Evolutionary conservation across 1,140 invertebrate genomes (phyloP).

Genomic region (Zophobas atratus): DNA sequence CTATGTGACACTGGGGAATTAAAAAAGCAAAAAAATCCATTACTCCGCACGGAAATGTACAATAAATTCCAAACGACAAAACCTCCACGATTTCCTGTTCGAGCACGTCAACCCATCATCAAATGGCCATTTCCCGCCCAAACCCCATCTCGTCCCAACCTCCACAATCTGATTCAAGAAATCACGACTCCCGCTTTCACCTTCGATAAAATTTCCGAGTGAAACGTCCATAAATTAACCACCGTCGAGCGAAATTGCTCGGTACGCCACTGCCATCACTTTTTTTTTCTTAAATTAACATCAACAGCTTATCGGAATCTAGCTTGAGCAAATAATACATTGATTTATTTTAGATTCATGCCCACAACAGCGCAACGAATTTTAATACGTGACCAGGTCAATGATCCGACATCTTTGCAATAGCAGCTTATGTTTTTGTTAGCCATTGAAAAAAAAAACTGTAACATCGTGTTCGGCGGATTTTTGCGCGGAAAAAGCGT

Average conservation of each 20-base stretch:
- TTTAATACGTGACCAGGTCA: constrained; percentile 43
- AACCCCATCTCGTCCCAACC: neutral
- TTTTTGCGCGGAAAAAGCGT: neutral
- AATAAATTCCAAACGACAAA: too few species aligned
- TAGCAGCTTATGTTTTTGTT: constrained; percentile 4
- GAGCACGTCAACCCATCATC: too few species aligned
- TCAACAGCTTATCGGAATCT: constrained; percentile 2
- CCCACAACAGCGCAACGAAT: constrained; percentile 36
- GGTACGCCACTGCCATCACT: neutral
- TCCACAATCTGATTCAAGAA: neutral
- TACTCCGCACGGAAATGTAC: too few species aligned
- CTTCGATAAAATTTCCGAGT: neutral
- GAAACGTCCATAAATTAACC: neutral
- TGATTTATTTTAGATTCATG: constrained; percentile 44
- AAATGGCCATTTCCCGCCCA: too few species aligned
- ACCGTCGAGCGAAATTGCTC: neutral
- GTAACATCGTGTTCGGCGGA: neutral
- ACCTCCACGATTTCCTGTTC: too few species aligned
- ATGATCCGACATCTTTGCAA: constrained; percentile 14
- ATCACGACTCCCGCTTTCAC: neutral
- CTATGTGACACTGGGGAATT: too few species aligned
- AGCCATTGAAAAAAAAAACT: neutral
- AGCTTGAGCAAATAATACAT: constrained; percentile 21
- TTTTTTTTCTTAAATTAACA: constrained; percentile 2
- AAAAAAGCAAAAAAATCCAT: too few species aligned